Evolutionary conservation across 2,888 invertebrate genomes (phyloP).

Genomic region (Callyntrura sp.): DNA sequence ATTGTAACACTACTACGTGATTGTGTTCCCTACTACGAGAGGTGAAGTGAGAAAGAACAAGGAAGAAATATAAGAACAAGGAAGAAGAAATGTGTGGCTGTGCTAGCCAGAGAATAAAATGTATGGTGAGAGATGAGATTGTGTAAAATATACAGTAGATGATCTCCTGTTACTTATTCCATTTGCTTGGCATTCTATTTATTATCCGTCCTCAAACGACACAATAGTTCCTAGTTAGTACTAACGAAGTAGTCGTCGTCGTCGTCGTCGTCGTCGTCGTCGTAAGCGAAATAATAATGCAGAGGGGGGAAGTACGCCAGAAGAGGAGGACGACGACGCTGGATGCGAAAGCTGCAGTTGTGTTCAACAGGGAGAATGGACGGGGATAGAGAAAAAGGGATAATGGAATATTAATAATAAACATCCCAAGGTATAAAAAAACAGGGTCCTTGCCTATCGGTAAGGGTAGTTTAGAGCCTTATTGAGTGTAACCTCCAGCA

Average conservation of each 20-base stretch:
- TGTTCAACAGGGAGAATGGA: not conserved
- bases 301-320: slow-evolving; percentile 2
- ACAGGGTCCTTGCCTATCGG: too few species aligned
- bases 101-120: slow-evolving; percentile 33
- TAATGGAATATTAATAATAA: slow-evolving; percentile 45
- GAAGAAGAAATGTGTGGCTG: slow-evolving; percentile 9
- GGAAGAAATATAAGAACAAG: slow-evolving; percentile 21
- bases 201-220: slow-evolving; percentile 3
- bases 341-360: not conserved
- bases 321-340: not conserved
- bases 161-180: not conserved
- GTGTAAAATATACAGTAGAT: slow-evolving; percentile 27
- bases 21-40: not conserved
- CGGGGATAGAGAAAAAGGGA: slow-evolving; percentile 1
- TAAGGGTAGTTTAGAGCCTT: not conserved
- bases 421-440: not conserved
- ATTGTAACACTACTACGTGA: slow-evolving; percentile 11
- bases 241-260: slow-evolving; percentile 70
- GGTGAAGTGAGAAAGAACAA: slow-evolving; percentile 23
- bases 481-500: not conserved
- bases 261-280: too few species aligned
- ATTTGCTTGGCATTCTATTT: slow-evolving; percentile 34
- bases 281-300: slow-evolving; percentile 38
- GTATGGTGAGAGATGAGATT: slow-evolving; percentile 29
- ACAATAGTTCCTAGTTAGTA: slow-evolving; percentile 64